Percentiles rank a stretch among this genome's conserved stretches.
Conservation (phyloP, 2,113 vertebrate species). For the Notechis scutatus region DNA sequence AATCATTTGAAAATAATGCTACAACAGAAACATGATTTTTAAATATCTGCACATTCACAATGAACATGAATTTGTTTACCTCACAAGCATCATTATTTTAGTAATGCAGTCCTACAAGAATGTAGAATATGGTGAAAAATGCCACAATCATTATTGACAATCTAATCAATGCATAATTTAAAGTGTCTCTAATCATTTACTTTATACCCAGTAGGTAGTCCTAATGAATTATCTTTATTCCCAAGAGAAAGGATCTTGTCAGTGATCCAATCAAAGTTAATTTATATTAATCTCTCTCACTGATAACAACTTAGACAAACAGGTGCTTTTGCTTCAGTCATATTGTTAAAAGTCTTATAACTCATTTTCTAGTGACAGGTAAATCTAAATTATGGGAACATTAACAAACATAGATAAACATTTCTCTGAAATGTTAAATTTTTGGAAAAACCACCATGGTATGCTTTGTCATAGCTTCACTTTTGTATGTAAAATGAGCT, state of each 20-base stretch:
- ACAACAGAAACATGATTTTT: not conserved
- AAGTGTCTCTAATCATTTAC: not conserved
- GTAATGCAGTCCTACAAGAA: not conserved
- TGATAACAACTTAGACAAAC: not conserved
- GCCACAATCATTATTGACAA: not conserved
- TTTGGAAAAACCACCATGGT: conserved; percentile 11
- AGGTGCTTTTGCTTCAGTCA: not conserved
- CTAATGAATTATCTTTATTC: not conserved
- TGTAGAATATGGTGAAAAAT: not conserved
- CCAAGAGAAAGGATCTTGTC: not conserved
- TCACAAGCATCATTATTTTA: not conserved
- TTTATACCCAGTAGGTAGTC: not conserved
- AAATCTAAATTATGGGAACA: not conserved
- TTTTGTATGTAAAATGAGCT: conserved; percentile 3
- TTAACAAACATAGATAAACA: conserved; percentile 2
- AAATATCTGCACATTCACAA: not conserved
- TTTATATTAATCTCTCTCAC: not conserved
- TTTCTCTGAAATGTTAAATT: not conserved
- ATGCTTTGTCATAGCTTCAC: conserved; percentile 9
- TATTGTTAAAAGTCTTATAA: conserved; percentile 26
- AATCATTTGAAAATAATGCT: not conserved
- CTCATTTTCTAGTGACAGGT: not conserved
- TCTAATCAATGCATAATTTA: not conserved
- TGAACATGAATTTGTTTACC: not conserved
- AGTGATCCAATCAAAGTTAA: not conserved